Base-by-base conservation (phyloP, 1,140 invertebrate species). In the Dinoponera quadriceps region DNA sequence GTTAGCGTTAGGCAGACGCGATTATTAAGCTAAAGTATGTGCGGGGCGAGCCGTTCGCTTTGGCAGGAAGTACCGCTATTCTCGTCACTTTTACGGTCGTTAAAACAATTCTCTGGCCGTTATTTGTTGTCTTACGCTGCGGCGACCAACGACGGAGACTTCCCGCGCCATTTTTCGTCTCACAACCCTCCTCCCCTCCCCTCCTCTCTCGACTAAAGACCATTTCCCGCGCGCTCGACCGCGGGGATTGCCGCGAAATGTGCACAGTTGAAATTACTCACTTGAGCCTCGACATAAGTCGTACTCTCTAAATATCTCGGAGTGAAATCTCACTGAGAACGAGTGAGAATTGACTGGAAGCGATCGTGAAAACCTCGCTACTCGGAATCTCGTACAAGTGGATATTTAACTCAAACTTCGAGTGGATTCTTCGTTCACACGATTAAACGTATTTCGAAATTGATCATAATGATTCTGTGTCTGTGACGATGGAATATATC, bases 1-100 rank as follows among this genome's bases (percentile, higher is more conserved):
- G 69, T 44, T 29, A 82, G 49, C n/a, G 57, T 75, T 75, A 80
- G 80, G 57, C 80, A 82, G 80, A 62, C 59, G 57, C 48, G 80
- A 75, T 82, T 62, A 82, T 82, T 82, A 82, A 82, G 80, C 68
- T 73, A 75, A 82, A 82, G 80, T 82, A 74, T 82, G 71, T 82
- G 68, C 71, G 80, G 68, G 80, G 69, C 57, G 68, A 55, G 57
- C 69, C 68, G 38, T 81, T 81, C 60, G 14, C 60, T 83, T 83
- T 69, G 65, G 72, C 81, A 83, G 81, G 81, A 83, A 83, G 71
- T 75, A 75, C 72, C 49, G 49, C 25, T 65, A 83, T 83, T 83
- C 72, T 55, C 60, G 49, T 74, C 72, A 57, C 72, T 83, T 83
- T 83, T 75, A 59, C 33, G 72, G 20, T 83, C 71, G 73, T 83